Conservation (phyloP, 1,140 invertebrate genomes). For the Spodoptera litura region DNA sequence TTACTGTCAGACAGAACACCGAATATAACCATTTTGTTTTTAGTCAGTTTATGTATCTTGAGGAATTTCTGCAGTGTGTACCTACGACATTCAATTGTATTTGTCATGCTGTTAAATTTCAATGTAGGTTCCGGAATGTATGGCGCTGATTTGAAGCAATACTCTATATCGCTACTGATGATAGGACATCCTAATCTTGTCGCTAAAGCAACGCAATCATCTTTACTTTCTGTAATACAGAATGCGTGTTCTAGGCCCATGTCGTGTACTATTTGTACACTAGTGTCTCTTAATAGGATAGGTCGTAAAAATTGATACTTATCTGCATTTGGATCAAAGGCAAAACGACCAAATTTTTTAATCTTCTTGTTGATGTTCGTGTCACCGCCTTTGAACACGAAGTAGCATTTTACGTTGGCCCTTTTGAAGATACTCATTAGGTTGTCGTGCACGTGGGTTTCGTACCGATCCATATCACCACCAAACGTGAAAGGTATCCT, state of each 20-base stretch:
- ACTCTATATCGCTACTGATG: conserved; percentile 60
- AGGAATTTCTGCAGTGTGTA: conserved; percentile 54
- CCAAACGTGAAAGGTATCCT: conserved; percentile 52
- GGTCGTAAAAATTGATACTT: conserved; percentile 37
- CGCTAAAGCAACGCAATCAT: conserved; percentile 61
- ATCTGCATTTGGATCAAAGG: background rate
- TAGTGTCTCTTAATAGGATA: conserved; percentile 55
- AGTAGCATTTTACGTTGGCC: conserved; percentile 64
- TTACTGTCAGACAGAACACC: conserved; percentile 52
- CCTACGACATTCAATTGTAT: conserved; percentile 51
- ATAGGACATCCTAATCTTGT: conserved; percentile 59
- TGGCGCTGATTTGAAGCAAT: conserved; percentile 52
- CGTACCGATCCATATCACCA: conserved; percentile 59
- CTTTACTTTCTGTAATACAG: conserved; percentile 55
- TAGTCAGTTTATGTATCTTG: conserved; percentile 50
- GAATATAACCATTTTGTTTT: conserved; percentile 59
- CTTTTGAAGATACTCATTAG: conserved; percentile 57
- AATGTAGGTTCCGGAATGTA: conserved; percentile 55
- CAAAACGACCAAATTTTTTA: background rate
- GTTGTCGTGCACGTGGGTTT: conserved; percentile 51
- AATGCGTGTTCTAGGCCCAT: conserved; percentile 60
- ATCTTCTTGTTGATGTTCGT: conserved; percentile 40
- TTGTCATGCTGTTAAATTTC: conserved; percentile 32
- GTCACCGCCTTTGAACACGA: conserved; percentile 67
- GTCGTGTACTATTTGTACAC: conserved; percentile 60